A percentile compares a stretch with the other conserved stretches of the same genome.
phyloP scores from a whole-genome alignment of 2,113 vertebrate genomes.

The Halcyon malimbica region DNA sequence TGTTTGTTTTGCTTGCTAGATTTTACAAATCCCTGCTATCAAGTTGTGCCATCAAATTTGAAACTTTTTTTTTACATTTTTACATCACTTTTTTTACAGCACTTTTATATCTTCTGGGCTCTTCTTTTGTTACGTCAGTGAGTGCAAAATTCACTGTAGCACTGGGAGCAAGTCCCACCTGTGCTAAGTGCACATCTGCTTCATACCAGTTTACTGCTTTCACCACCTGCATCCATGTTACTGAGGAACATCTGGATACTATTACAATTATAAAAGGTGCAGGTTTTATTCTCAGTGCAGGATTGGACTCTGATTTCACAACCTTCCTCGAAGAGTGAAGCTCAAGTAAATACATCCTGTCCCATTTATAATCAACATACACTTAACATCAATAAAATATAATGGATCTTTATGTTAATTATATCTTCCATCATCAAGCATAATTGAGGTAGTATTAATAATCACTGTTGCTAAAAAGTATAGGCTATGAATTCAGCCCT shows the following conservation, averaged over 20 bases:
- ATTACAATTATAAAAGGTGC: conserved; percentile 91
- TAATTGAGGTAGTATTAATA: conserved; percentile 66
- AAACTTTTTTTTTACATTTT: not conserved
- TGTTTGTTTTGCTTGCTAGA: not conserved
- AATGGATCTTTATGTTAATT: conserved; percentile 58
- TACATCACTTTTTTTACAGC: not conserved
- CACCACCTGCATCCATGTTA: conserved; percentile 92
- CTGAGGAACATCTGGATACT: conserved; percentile 86
- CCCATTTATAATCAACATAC: conserved; percentile 77
- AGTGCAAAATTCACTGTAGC: conserved; percentile 50
- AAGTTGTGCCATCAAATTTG: not conserved
- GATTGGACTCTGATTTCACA: conserved; percentile 80
- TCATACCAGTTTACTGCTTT: conserved; percentile 88
- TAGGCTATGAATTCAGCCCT: not conserved
- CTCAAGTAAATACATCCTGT: conserved; percentile 78
- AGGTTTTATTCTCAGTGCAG: conserved; percentile 78
- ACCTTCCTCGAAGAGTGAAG: conserved; percentile 77
- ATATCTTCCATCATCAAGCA: conserved; percentile 71
- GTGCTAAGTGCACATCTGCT: conserved; percentile 83
- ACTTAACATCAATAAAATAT: conserved; percentile 75
- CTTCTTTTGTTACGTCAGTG: conserved; percentile 6
- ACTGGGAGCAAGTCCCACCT: conserved; percentile 74
- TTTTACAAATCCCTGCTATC: not conserved
- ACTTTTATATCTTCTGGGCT: not conserved
- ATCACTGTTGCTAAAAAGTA: conserved; percentile 37